Conservation (phyloP, 1,140 invertebrate species). For the Papilio helenus region DNA sequence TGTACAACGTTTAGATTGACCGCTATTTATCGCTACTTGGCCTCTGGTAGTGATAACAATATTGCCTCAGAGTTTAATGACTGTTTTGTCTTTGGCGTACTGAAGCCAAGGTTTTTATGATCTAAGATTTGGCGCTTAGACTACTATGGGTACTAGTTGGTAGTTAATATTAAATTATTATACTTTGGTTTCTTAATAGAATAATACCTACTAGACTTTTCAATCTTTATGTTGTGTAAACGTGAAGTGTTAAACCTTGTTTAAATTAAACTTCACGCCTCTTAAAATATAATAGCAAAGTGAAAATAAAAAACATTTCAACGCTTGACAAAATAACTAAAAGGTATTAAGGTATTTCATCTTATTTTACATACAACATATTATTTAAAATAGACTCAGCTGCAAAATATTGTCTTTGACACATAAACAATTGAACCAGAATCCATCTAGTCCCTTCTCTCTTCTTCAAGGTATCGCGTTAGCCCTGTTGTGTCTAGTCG, state of each 20-base stretch:
- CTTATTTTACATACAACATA: no score
- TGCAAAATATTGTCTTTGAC: no score
- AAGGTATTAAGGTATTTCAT: no score
- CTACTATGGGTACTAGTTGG: no score
- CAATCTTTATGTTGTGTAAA: background rate
- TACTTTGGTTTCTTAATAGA: background rate
- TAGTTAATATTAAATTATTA: constrained; percentile 3
- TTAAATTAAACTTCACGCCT: background rate
- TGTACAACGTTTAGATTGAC: background rate
- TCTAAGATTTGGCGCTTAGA: no score
- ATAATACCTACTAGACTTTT: background rate
- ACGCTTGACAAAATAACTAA: no score
- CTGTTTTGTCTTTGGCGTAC: background rate
- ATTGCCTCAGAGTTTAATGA: background rate
- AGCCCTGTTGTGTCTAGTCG: background rate
- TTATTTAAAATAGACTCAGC: no score
- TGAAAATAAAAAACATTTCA: background rate
- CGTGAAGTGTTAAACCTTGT: background rate
- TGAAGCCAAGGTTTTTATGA: background rate
- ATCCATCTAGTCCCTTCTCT: no score
- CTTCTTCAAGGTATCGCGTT: no score
- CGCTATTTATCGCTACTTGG: background rate
- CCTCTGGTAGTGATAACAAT: background rate
- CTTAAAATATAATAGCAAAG: background rate
- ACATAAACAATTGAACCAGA: no score